Percentiles rank a stretch among this genome's conserved stretches.
Conservation (phyloP, 2,888 invertebrate genomes). For the Folsomia candida region DNA sequence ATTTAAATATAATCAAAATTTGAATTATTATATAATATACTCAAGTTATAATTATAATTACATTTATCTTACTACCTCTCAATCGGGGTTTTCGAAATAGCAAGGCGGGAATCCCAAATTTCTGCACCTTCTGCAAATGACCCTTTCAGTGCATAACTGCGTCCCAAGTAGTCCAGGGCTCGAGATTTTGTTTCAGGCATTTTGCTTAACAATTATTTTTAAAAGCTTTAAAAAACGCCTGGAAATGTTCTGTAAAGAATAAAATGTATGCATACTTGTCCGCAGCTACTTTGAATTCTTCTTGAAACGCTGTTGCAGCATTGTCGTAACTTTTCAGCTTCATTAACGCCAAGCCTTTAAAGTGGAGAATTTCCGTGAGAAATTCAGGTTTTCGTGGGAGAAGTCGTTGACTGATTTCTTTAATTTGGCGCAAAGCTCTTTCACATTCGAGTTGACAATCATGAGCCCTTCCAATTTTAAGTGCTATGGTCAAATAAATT, state of each 20-base stretch:
- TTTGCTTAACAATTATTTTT: no score
- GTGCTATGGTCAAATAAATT: conserved; percentile 35
- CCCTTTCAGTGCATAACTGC: conserved; percentile 54
- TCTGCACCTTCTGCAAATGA: conserved; percentile 54
- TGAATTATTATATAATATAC: no score
- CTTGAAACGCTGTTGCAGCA: conserved; percentile 43
- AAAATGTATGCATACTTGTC: no score
- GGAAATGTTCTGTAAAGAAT: neutral
- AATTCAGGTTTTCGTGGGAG: conserved; percentile 48
- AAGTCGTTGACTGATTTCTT: conserved; percentile 40
- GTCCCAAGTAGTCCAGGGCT: conserved; percentile 55
- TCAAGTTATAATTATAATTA: no score
- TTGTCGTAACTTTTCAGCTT: conserved; percentile 44
- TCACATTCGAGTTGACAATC: conserved; percentile 50
- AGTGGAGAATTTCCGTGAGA: conserved; percentile 44
- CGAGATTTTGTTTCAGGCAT: conserved; percentile 54
- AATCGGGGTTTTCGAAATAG: conserved; percentile 54
- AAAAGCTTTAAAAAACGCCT: neutral
- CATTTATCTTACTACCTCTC: no score
- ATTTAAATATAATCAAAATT: no score
- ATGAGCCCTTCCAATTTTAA: conserved; percentile 46
- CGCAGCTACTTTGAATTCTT: conserved; percentile 13
- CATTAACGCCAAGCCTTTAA: conserved; percentile 46
- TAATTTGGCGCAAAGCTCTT: conserved; percentile 49
- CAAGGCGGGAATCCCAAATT: conserved; percentile 54